A percentile compares a stretch with the other conserved stretches of the same genome.
Evolutionary conservation across 2,113 vertebrate genomes (phyloP).

Genomic region (Apteryx mantelli): DNA sequence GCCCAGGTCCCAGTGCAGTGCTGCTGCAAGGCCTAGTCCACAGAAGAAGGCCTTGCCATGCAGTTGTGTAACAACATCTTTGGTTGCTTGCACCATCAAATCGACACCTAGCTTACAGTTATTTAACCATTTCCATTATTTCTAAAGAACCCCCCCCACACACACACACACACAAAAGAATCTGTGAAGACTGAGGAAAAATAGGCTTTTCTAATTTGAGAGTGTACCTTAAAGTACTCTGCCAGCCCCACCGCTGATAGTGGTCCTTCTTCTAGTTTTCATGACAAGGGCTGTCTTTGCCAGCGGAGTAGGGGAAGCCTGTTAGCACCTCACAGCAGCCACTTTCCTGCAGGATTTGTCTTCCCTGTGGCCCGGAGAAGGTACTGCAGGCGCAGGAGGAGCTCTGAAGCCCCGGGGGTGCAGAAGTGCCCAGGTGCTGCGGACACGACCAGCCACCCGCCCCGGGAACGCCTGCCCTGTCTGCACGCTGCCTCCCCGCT

Average conservation of each 20-base stretch:
- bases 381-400: neutral
- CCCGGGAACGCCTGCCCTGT: neutral
- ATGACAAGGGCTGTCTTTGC: neutral
- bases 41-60: neutral
- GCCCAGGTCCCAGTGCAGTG: neutral
- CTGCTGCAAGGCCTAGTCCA: neutral
- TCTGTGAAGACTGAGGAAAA: neutral
- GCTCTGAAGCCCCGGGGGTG: neutral
- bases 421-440: neutral
- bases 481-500: neutral
- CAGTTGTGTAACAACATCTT: neutral
- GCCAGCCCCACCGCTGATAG: neutral
- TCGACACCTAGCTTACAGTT: neutral
- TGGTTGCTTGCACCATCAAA: neutral
- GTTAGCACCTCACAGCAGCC: neutral
- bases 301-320: neutral
- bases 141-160: neutral
- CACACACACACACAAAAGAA: neutral
- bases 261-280: neutral
- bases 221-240: neutral
- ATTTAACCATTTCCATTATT: neutral
- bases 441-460: neutral
- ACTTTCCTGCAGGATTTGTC: neutral
- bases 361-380: neutral
- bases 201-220: neutral